A percentile compares a stretch with the other conserved stretches of the same genome.
phyloP scores from a whole-genome alignment of 1,140 invertebrate species.

The Pantala flavescens region DNA sequence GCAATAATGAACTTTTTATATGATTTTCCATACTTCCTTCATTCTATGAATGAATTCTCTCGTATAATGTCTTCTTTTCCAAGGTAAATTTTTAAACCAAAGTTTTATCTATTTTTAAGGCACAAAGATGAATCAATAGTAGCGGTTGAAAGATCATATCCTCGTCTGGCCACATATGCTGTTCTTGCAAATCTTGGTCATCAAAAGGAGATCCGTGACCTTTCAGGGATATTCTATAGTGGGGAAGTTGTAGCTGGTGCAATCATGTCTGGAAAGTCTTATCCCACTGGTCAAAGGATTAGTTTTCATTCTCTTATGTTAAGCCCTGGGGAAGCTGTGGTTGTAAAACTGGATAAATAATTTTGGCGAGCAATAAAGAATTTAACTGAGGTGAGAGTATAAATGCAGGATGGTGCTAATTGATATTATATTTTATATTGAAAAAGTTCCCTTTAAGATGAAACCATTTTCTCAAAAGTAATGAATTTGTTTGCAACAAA shows the following conservation, averaged over 20 bases:
- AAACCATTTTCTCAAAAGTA: too few relatives aligned
- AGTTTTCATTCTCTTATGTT: constrained; percentile 55
- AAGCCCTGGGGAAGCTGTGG: constrained; percentile 46
- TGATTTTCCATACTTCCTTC: too few relatives aligned
- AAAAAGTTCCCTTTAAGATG: too few relatives aligned
- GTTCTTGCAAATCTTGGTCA: constrained; percentile 57
- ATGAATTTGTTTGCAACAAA: too few relatives aligned
- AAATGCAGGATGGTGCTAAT: too few relatives aligned
- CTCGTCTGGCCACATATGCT: constrained; percentile 59
- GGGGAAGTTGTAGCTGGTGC: constrained; percentile 54
- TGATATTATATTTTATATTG: too few relatives aligned
- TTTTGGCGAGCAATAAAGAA: not conserved
- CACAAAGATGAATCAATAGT: constrained; percentile 41
- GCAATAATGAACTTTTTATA: too few relatives aligned
- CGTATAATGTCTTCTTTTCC: too few relatives aligned
- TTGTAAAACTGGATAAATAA: constrained; percentile 55
- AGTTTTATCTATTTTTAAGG: not conserved
- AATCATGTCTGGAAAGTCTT: constrained; percentile 30
- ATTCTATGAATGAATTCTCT: too few relatives aligned
- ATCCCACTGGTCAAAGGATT: constrained; percentile 41
- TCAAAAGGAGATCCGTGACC: constrained; percentile 46
- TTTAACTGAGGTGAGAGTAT: too few relatives aligned
- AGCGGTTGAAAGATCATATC: constrained; percentile 63
- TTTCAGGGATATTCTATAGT: constrained; percentile 62
- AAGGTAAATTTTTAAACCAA: too few relatives aligned